phyloP scores from a whole-genome alignment of 2,888 invertebrate genomes.

The Pammene aurita region DNA sequence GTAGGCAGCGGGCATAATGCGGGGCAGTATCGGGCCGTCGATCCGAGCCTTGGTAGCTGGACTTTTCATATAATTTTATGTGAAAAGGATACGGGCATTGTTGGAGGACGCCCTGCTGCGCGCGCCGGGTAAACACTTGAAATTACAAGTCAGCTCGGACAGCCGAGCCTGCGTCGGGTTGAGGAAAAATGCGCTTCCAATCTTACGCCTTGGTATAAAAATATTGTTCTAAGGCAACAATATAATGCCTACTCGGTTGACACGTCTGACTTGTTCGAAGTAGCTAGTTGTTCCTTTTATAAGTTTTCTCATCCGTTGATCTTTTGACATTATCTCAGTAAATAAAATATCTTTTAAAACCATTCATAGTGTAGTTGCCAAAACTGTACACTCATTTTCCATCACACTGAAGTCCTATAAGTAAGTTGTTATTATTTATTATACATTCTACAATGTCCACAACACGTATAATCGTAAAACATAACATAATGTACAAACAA shows the following conservation, averaged over 20 bases:
- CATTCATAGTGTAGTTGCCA: no score
- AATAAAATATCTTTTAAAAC: no score
- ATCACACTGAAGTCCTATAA: no score
- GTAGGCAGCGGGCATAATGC: conserved; percentile 75
- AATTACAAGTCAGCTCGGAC: conserved; percentile 78
- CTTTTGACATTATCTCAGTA: no score
- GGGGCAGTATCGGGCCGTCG: conserved; percentile 71
- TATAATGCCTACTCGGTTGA: conserved; percentile 21
- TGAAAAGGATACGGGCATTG: conserved; percentile 83
- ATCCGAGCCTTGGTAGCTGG: conserved; percentile 77
- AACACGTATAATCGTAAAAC: no score
- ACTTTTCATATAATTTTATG: conserved; percentile 82
- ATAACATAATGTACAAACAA: no score
- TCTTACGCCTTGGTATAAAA: conserved; percentile 78
- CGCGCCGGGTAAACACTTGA: conserved; percentile 79
- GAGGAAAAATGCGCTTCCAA: conserved; percentile 79
- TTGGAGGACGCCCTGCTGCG: conserved; percentile 77
- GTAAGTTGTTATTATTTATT: no score
- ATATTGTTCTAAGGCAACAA: conserved; percentile 51
- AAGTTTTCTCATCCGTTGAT: no score
- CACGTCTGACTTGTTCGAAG: not conserved
- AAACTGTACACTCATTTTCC: no score
- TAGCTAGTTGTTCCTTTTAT: not conserved
- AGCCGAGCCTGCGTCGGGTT: conserved; percentile 46
- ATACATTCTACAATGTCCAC: no score